Percentiles rank a stretch among this genome's conserved stretches.
Conservation (phyloP, 2,113 vertebrate species). For the Junco hyemalis region DNA sequence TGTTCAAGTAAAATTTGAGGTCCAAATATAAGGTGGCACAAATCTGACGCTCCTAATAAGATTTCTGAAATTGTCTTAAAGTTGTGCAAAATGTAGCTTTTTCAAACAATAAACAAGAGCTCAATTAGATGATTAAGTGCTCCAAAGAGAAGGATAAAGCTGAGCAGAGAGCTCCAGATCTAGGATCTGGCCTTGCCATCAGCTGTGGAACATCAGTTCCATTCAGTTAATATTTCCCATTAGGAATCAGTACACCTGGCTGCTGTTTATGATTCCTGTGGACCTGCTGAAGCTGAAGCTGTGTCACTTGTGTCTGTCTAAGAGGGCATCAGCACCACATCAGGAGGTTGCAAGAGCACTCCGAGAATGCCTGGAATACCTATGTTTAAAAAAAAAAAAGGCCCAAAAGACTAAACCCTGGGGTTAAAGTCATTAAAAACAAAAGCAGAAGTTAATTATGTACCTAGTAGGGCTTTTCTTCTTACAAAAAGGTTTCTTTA, state of each 20-base stretch:
- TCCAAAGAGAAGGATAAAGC: neutral
- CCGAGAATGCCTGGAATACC: neutral
- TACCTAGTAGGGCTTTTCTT: neutral
- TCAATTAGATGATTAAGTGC: neutral
- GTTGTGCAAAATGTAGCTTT: neutral
- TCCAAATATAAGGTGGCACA: neutral
- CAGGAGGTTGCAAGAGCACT: neutral
- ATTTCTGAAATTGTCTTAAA: neutral
- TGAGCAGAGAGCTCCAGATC: neutral
- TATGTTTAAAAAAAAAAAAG: rapidly evolving
- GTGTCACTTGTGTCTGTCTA: neutral
- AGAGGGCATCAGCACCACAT: neutral
- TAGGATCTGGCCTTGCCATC: neutral
- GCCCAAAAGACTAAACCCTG: neutral
- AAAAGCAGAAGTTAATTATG: neutral
- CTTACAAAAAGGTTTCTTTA: neutral
- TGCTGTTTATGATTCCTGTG: neutral
- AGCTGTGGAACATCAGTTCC: neutral
- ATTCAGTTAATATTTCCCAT: neutral
- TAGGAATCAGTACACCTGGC: neutral
- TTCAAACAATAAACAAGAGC: neutral
- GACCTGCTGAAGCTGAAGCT: neutral
- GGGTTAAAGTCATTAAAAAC: neutral
- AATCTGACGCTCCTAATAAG: neutral
- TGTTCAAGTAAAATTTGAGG: neutral